A percentile compares a stretch with the other conserved stretches of the same genome.
These are phyloP conservation scores for Oreochromis tanganicae DNA, from an alignment of 2,113 vertebrate species.

Conservation along the genomic window DNA sequence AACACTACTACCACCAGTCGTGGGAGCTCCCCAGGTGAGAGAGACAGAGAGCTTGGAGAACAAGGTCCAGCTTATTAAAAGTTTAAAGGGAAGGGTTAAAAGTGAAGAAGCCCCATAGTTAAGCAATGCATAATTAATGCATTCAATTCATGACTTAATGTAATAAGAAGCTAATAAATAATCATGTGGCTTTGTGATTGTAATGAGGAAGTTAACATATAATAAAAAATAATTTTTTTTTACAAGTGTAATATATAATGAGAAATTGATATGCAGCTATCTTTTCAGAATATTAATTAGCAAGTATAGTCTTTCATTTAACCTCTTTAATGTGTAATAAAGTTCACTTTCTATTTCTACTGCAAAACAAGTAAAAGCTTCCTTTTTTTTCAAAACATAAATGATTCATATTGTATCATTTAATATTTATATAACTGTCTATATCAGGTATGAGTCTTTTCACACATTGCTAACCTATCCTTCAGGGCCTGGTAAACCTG, in stretches of 20 bases:
- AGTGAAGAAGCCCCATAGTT: neutral
- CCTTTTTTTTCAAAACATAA: neutral
- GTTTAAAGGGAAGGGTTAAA: neutral
- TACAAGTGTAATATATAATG: neutral
- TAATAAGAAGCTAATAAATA: neutral
- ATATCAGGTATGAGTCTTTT: neutral
- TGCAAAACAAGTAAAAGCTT: neutral
- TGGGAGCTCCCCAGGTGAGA: constrained; percentile 76
- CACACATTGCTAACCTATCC: neutral
- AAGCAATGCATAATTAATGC: neutral
- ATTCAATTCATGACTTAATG: neutral
- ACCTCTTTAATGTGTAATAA: neutral
- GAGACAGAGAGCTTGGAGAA: neutral
- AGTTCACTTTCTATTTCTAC: neutral
- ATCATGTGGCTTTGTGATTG: neutral
- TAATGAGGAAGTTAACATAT: neutral
- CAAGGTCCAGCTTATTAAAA: neutral
- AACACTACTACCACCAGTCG: constrained; percentile 68
- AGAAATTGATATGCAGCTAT: neutral
- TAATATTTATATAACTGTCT: neutral
- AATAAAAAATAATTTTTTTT: neutral
- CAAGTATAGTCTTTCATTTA: neutral
- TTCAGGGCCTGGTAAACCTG: constrained; percentile 60
- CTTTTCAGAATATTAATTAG: neutral
- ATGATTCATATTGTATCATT: neutral